Percentiles rank a stretch among this genome's conserved stretches.
Conservation (phyloP, 2,888 invertebrate species). For the Keiferia lycopersicella region DNA sequence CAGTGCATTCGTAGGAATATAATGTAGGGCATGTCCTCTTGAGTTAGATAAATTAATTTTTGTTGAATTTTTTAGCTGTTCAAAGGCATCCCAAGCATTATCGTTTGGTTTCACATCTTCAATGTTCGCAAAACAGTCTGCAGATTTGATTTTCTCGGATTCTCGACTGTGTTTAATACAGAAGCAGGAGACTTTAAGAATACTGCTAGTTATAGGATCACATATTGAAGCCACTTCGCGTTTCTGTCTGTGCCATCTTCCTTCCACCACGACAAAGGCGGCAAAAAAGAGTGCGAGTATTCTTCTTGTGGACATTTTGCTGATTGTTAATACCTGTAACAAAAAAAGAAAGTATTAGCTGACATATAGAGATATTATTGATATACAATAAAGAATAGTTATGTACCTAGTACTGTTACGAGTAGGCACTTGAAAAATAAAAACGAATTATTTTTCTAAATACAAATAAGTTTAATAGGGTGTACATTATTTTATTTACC, state of each 20-base stretch:
- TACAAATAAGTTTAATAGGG: too few species aligned
- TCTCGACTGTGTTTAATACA: slow-evolving; percentile 49
- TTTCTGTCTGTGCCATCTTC: slow-evolving; percentile 53
- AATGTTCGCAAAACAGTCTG: slow-evolving; percentile 86
- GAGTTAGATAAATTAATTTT: slow-evolving; percentile 85
- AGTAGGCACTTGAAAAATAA: too few species aligned
- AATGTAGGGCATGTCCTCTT: slow-evolving; percentile 83
- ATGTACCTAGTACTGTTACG: too few species aligned
- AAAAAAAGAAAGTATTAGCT: slow-evolving; percentile 29
- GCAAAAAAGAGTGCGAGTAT: slow-evolving; percentile 50
- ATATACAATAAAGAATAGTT: too few species aligned
- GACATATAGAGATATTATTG: too few species aligned
- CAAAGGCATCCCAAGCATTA: slow-evolving; percentile 84
- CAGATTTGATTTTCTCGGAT: slow-evolving; percentile 75
- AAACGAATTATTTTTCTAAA: too few species aligned
- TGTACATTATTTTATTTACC: too few species aligned
- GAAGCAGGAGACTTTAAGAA: slow-evolving; percentile 64
- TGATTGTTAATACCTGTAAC: slow-evolving; percentile 49
- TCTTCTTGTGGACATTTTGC: slow-evolving; percentile 56
- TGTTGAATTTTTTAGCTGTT: slow-evolving; percentile 81
- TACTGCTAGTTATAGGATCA: slow-evolving; percentile 55
- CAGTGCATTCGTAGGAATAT: slow-evolving; percentile 85
- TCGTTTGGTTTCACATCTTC: slow-evolving; percentile 81
- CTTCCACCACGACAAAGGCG: slow-evolving; percentile 52
- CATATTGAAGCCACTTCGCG: slow-evolving; percentile 55